Base-by-base conservation (phyloP, 2,113 vertebrate species). In the Erpornis zantholeuca region DNA sequence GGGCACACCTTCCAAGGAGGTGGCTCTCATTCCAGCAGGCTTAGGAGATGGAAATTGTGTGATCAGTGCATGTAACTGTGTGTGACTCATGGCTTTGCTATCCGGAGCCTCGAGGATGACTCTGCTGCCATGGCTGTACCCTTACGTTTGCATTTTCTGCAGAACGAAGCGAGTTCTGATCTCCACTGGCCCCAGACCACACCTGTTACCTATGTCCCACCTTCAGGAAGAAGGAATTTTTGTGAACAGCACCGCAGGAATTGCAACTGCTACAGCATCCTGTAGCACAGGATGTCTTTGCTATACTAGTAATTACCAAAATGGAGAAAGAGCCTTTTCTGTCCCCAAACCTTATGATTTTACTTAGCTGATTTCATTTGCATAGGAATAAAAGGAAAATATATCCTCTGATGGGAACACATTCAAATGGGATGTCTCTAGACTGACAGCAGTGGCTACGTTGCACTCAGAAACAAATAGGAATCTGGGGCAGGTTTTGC, bases 131-230 rank as follows among this genome's bases (percentile, higher is more conserved):
- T 14, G 75, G 69, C 81, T 29, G 38, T 8, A 0, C 24, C 13
- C 10, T 68, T 59, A 29, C 7, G 7, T 72, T 28, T 42, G 79
- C 29, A 6, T 15, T 92, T 86, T 18, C 75, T 20, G 3, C 60
- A 77, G 42, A 36, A 31, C 0, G 2, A 44, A 15, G 36, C 0
- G 0, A 6, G 61, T n/a, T 57, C 42, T 57, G 9, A 47, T 53
- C 61, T 44, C 33, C 3, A 1, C 44, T 65, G 56, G 49, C 53
- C 82, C 63, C 56, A 53, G 15, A 36, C 22, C 36, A 45, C 72
- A n/a, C 11, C 31, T 18, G 31, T 6, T 28, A 6, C 2, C 0
- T 1, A 11, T 38, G 21, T 25, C 38, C 35, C 56, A 64, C 17
- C 66, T 52, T 28, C 1, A 2, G 3, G 23, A 79, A 50, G 15